Base-by-base conservation (phyloP, 2,888 invertebrate species). In the Elgonia sp. region DNA sequence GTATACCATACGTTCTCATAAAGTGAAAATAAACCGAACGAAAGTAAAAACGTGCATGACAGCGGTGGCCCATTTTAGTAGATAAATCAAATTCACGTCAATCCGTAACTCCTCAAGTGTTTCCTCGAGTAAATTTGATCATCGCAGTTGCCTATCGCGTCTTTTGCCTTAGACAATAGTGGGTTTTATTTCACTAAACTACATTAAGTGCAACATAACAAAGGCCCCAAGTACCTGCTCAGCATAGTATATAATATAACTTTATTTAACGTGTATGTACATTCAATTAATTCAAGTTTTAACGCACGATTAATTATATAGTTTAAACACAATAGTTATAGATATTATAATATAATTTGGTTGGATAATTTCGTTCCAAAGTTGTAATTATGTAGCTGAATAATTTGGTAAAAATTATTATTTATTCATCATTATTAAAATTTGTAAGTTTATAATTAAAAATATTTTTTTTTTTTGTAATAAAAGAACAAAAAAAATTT, bases 71-170 rank as follows among this genome's bases (percentile, higher is more conserved):
- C 18, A 20, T 42, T 79, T 82, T 63, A 63, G 53, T 57, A 39
- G 83, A 60, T 83, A 82, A 82, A 82, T 82, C 72, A 63, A 82
- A 82, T 82, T 73, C 65, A 75, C 82, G 73, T 82, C 82, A 82
- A 82, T 81, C 81, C 77, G 18, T 65, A 16, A 40, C 63, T 81
- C 70, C 63, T 81, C 73, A 73, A 73, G 65, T 72, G 72, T 65
- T 72, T 70, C 80, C 40, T 39, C 53, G 50, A 20, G 20, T 53
- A 81, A 81, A 72, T 81, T 72, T 72, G 53, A 73, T 81, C 80
- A 81, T 50, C 63, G 62, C 60, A 40, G 46, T 67, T 70, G 70
- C 80, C 39, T 67, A 67, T 77, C 69, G 21, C 29, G 77, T 63
- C 40, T 50, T 29, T 40, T 42, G 39, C 39, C 16, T 37, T 46